A percentile compares a stretch with the other conserved stretches of the same genome.
phyloP scores from a whole-genome alignment of 2,797 vertebrate genomes.

The Chelidonichthys spinosus region DNA sequence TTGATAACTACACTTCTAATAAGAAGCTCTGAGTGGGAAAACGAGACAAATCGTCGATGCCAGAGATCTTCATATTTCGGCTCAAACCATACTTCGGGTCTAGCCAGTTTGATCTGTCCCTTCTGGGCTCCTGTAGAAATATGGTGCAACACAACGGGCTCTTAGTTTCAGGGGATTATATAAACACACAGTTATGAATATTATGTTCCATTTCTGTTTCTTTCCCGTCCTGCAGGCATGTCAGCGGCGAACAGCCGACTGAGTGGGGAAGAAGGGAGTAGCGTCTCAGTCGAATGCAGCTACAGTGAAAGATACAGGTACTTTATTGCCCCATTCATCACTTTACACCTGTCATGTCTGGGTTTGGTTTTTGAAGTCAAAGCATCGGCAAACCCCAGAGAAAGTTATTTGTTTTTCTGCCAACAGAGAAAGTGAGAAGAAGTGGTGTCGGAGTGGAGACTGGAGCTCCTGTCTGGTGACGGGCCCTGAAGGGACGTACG shows the following conservation, averaged over 20 bases:
- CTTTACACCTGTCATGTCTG: background rate
- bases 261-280: slow-evolving; percentile 74
- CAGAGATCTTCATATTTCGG: too few relatives aligned
- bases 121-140: background rate
- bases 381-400: slow-evolving; percentile 7
- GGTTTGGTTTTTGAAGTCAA: background rate
- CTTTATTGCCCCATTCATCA: slow-evolving; percentile 21
- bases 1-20: too few relatives aligned
- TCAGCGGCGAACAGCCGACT: slow-evolving; percentile 64
- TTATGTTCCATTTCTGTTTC: background rate
- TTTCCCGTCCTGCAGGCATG: slow-evolving; percentile 69
- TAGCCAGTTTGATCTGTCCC: background rate
- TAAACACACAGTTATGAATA: background rate
- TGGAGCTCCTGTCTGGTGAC: slow-evolving; percentile 72
- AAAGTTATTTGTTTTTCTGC: slow-evolving; percentile 33
- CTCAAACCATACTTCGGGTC: background rate
- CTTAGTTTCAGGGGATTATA: background rate
- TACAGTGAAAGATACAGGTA: slow-evolving; percentile 78
- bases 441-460: slow-evolving; percentile 83
- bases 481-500: slow-evolving; percentile 63
- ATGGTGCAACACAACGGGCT: background rate
- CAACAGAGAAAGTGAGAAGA: slow-evolving; percentile 79
- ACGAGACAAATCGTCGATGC: too few relatives aligned
- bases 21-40: too few relatives aligned
- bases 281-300: slow-evolving; percentile 58